These are phyloP conservation scores for Smutsia temminckii DNA, from an alignment of 2,797 vertebrate genomes.

Conservation along the genomic window DNA sequence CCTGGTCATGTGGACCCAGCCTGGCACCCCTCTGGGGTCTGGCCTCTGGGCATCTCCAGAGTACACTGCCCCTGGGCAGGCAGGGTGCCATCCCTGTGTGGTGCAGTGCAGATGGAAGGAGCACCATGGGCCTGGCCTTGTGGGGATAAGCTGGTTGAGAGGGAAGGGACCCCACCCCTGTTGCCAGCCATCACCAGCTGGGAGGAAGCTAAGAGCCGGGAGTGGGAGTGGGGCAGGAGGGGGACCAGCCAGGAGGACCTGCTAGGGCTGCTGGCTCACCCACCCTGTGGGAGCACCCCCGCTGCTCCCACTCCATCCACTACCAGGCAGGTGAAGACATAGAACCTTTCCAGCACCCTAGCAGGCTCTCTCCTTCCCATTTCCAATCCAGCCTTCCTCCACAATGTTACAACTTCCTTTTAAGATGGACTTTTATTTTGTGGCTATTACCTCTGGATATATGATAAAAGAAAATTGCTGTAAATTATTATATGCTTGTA, in stretches of 20 bases:
- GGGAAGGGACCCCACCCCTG: no score
- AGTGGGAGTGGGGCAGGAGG: no score
- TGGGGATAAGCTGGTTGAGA: no score
- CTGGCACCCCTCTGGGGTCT: neutral
- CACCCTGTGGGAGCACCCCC: neutral
- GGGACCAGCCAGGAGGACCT: neutral
- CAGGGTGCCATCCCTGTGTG: no score
- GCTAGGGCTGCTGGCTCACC: neutral
- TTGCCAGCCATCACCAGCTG: neutral
- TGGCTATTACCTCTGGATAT: neutral
- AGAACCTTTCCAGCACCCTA: neutral
- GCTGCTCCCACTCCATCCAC: neutral
- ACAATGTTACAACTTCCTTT: neutral
- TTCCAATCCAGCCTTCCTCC: neutral
- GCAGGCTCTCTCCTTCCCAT: neutral
- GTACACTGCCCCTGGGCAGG: fast-evolving
- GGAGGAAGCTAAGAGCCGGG: neutral
- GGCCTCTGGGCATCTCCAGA: no score
- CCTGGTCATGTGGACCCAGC: neutral
- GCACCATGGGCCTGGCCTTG: no score
- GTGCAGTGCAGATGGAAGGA: neutral
- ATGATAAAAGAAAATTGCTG: neutral
- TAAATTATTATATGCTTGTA: neutral
- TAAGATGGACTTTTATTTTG: neutral
- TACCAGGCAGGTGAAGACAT: neutral